Evolutionary conservation across 2,888 invertebrate species (phyloP).

Genomic region (Drymonia ruficornis): DNA sequence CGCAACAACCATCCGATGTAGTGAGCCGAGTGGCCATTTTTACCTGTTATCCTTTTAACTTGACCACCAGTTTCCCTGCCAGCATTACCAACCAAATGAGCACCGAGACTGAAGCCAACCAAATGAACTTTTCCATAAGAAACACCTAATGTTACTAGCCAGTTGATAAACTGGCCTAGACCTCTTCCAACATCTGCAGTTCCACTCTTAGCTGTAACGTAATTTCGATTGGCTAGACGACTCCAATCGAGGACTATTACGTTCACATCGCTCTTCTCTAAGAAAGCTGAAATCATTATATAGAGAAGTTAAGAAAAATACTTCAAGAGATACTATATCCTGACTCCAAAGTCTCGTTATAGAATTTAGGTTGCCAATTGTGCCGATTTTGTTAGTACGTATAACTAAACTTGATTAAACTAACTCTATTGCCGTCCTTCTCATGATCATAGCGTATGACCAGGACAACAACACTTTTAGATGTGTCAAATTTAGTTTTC

Average conservation of each 20-base stretch:
- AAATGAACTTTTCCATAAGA: constrained; percentile 61
- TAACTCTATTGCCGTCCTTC: too few relatives aligned
- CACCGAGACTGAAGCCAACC: constrained; percentile 76
- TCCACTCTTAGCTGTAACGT: constrained; percentile 58
- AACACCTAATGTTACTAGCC: constrained; percentile 50
- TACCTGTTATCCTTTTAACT: constrained; percentile 68
- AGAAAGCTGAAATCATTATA: constrained; percentile 52
- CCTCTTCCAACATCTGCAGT: constrained; percentile 51
- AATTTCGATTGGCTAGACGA: constrained; percentile 58
- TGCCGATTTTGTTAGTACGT: too few relatives aligned
- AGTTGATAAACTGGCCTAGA: constrained; percentile 57
- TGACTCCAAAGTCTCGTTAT: too few relatives aligned
- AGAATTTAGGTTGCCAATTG: too few relatives aligned
- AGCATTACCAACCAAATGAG: constrained; percentile 68
- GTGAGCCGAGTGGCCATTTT: too few relatives aligned
- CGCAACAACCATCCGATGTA: too few relatives aligned
- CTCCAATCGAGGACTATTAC: constrained; percentile 76
- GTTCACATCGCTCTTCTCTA: constrained; percentile 59
- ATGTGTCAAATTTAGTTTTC: too few relatives aligned
- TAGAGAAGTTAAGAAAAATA: too few relatives aligned
- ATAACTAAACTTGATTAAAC: too few relatives aligned
- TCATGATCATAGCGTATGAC: too few relatives aligned
- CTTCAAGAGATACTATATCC: too few relatives aligned
- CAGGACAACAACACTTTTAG: too few relatives aligned
- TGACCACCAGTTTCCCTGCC: constrained; percentile 54